phyloP scores from a whole-genome alignment of 2,797 vertebrate genomes.

The Crossoptilon crossoptilon region DNA sequence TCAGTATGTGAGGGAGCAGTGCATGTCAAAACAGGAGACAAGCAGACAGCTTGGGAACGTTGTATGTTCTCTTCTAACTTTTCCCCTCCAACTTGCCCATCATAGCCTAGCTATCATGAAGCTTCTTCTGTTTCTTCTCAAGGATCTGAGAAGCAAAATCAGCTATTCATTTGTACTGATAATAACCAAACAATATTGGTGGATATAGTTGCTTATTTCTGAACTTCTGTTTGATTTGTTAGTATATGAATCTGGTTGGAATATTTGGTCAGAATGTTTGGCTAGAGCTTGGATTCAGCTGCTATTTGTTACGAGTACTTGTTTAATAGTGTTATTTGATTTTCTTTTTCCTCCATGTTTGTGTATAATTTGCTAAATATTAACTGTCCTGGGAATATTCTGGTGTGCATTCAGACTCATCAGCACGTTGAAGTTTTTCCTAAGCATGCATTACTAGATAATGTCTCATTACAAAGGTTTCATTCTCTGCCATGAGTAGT shows the following conservation, averaged over 20 bases:
- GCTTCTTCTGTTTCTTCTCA: neutral
- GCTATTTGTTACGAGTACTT: neutral
- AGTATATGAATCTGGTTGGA: neutral
- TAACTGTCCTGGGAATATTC: neutral
- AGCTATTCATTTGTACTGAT: neutral
- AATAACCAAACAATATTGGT: neutral
- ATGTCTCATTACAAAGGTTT: neutral
- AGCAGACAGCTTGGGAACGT: neutral
- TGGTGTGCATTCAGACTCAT: accelerated
- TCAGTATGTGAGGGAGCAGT: neutral
- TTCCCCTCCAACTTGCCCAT: neutral
- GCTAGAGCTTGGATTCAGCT: neutral
- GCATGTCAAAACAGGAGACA: neutral
- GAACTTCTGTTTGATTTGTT: neutral
- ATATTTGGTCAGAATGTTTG: neutral
- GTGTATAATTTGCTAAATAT: neutral
- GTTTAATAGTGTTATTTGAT: neutral
- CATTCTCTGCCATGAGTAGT: neutral
- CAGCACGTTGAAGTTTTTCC: neutral
- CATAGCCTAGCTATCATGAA: too few relatives aligned
- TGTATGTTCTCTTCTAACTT: neutral
- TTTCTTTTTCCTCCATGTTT: neutral
- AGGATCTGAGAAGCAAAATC: neutral
- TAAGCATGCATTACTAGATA: neutral
- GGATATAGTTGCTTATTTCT: neutral